phyloP scores from a whole-genome alignment of 2,888 invertebrate species.

The Ochropleura plecta region DNA sequence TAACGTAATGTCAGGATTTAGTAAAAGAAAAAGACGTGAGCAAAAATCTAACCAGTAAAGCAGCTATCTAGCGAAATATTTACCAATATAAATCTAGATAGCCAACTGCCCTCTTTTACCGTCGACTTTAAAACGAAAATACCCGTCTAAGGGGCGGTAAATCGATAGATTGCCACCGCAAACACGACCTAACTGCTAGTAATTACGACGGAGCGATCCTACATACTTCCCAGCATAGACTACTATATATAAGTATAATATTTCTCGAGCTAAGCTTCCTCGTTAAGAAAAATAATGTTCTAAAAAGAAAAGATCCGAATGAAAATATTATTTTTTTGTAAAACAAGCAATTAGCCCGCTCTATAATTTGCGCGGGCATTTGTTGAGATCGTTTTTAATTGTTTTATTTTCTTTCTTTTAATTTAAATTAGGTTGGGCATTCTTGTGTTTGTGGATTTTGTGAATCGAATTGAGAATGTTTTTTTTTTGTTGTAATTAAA shows the following conservation, averaged over 20 bases:
- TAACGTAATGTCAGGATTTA: neutral
- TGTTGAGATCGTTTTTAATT: conserved; percentile 47
- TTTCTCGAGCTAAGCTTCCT: conserved; percentile 44
- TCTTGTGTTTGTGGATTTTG: conserved; percentile 16
- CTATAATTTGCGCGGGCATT: conserved; percentile 46
- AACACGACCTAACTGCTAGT: conserved; percentile 44
- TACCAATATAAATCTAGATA: conserved; percentile 46
- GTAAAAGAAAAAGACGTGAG: neutral
- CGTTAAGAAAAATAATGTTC: conserved; percentile 64
- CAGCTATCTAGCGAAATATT: conserved; percentile 7
- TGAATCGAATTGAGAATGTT: conserved; percentile 5
- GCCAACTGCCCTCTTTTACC: conserved; percentile 42
- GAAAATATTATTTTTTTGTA: conserved; percentile 58
- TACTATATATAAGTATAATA: too few species aligned
- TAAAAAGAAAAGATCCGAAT: conserved; percentile 32
- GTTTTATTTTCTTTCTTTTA: conserved; percentile 31
- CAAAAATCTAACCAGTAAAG: neutral
- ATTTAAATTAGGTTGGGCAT: conserved; percentile 32
- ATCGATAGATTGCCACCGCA: conserved; percentile 58
- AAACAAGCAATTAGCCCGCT: conserved; percentile 61
- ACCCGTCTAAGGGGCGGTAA: conserved; percentile 47
- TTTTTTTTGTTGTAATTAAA: neutral
- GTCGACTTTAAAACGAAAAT: conserved; percentile 59
- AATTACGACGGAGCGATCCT: conserved; percentile 54
- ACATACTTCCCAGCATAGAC: conserved; percentile 32